Conservation (phyloP, 92 coral and sea anemone genomes). For the Palythoa caribaeorum region DNA sequence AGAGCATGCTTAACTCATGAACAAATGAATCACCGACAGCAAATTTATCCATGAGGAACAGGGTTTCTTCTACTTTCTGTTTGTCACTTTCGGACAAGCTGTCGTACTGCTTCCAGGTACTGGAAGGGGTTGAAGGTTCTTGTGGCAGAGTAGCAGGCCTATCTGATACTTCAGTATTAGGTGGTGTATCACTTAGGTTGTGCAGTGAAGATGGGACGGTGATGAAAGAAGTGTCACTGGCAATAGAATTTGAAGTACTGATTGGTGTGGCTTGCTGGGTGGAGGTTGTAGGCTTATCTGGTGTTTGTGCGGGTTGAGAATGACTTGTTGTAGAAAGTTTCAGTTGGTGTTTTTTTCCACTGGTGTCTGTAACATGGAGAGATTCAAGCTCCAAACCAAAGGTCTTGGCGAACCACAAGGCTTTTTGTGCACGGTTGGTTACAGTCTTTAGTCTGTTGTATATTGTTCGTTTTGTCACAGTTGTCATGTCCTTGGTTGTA, state of each 20-base stretch:
- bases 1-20: not conserved
- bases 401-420: slow-evolving; percentile 52
- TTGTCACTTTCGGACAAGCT: not conserved
- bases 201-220: not conserved
- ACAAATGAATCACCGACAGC: not conserved
- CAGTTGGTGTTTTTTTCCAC: not conserved
- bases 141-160: not conserved
- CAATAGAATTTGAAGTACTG: not conserved
- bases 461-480: slow-evolving; percentile 32
- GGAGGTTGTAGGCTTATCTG: not conserved
- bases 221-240: not conserved
- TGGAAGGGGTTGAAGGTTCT: not conserved
- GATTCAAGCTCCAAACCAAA: slow-evolving; percentile 55
- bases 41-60: not conserved
- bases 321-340: not conserved
- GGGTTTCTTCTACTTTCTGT: not conserved
- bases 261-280: not conserved
- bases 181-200: not conserved
- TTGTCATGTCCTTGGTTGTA: slow-evolving; percentile 11
- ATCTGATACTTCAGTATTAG: not conserved
- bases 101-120: not conserved
- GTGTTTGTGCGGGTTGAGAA: too few relatives aligned
- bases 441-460: slow-evolving; percentile 39
- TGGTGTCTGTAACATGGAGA: not conserved
- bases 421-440: slow-evolving; percentile 56